Evolutionary conservation across 2,888 invertebrate genomes (phyloP).

Genomic region (Drosophila picticornis): DNA sequence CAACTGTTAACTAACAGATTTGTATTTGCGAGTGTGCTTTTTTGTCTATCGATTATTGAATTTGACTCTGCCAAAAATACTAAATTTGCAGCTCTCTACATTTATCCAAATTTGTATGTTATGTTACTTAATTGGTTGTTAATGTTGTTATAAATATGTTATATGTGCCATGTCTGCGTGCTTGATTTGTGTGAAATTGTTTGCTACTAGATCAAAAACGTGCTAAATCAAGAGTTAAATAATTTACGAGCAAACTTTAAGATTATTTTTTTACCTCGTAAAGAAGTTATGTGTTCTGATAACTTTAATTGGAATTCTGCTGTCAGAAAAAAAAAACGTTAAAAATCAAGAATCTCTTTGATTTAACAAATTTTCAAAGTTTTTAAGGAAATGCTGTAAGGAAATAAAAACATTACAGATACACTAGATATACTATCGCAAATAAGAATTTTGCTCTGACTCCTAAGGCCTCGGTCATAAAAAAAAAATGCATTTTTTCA

Average conservation of each 20-base stretch:
- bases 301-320: background rate
- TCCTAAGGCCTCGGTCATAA: no score
- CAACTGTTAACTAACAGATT: constrained; percentile 24
- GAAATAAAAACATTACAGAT: no score
- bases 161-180: background rate
- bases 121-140: no score
- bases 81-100: background rate
- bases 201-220: background rate
- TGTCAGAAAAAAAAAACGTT: constrained; percentile 5
- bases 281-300: background rate
- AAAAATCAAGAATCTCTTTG: no score
- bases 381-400: no score
- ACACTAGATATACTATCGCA: no score
- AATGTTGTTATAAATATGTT: background rate
- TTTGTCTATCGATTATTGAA: background rate
- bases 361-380: no score
- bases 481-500: background rate
- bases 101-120: background rate
- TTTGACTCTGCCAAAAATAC: background rate
- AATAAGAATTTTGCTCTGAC: no score
- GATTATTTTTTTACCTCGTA: no score
- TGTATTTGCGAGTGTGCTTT: background rate
- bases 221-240: no score
- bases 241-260: no score
- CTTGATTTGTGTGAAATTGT: background rate